Conservation (phyloP, 92 coral and sea anemone genomes). For the Meandrina meandrites region DNA sequence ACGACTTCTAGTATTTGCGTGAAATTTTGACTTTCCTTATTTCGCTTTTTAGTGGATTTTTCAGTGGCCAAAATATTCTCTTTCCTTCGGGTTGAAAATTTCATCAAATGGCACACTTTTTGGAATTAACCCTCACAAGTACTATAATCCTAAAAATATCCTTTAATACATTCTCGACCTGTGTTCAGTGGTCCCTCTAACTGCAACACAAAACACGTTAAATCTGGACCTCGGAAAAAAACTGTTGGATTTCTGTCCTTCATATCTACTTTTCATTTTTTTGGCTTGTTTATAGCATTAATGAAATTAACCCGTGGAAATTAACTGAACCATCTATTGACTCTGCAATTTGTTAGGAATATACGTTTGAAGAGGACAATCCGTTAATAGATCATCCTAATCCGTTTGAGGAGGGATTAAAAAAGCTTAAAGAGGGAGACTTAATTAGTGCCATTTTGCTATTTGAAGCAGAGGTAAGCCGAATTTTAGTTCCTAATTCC, state of each 20-base stretch:
- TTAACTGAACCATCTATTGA: not conserved
- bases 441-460: constrained; percentile 89
- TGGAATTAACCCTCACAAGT: too few relatives aligned
- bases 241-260: too few relatives aligned
- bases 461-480: constrained; percentile 90
- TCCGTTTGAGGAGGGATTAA: constrained; percentile 96
- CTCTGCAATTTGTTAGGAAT: constrained; percentile 52
- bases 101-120: too few relatives aligned
- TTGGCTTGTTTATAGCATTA: too few relatives aligned
- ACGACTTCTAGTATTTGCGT: not conserved
- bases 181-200: too few relatives aligned
- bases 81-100: too few relatives aligned
- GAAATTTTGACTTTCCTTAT: not conserved
- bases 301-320: too few relatives aligned
- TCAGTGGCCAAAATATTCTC: not conserved
- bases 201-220: too few relatives aligned
- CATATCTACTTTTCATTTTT: too few relatives aligned
- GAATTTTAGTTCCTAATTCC: not conserved
- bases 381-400: constrained; percentile 90
- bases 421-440: constrained; percentile 93
- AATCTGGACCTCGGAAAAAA: too few relatives aligned
- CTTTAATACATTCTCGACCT: too few relatives aligned
- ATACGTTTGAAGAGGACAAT: constrained; percentile 92
- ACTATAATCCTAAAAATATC: too few relatives aligned
- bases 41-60: not conserved